Evolutionary conservation across 2,888 invertebrate genomes (phyloP).

Genomic region (Acronicta psi): DNA sequence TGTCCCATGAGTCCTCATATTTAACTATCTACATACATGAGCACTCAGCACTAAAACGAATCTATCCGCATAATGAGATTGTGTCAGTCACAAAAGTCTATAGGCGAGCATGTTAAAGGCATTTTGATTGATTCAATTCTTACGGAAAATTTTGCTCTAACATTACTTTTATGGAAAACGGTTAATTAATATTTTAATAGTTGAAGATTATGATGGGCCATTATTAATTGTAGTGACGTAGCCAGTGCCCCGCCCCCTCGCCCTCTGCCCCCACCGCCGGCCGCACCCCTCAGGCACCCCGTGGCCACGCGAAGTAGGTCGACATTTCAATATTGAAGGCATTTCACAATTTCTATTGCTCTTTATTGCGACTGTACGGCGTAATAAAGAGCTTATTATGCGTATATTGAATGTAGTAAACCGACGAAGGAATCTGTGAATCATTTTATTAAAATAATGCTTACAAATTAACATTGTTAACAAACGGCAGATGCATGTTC

Average conservation of each 20-base stretch:
- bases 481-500: slow-evolving; percentile 7
- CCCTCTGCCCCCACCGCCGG: slow-evolving; percentile 46
- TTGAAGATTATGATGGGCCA: slow-evolving; percentile 73
- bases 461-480: slow-evolving; percentile 20
- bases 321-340: slow-evolving; percentile 85
- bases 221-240: slow-evolving; percentile 76
- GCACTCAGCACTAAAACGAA: no score
- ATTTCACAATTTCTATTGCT: slow-evolving; percentile 84
- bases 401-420: slow-evolving; percentile 71
- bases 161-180: slow-evolving; percentile 31
- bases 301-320: slow-evolving; percentile 76
- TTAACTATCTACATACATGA: no score
- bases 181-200: slow-evolving; percentile 60
- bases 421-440: slow-evolving; percentile 58
- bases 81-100: no score
- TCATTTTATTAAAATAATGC: slow-evolving; percentile 46
- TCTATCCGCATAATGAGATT: no score
- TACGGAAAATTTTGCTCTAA: not conserved
- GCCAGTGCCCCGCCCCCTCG: slow-evolving; percentile 46
- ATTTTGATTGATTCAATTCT: no score
- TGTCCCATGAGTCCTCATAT: no score
- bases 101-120: no score
- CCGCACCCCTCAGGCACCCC: slow-evolving; percentile 57
- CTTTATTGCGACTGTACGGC: slow-evolving; percentile 76
- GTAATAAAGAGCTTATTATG: slow-evolving; percentile 80